These are phyloP conservation scores for Agelas oroides DNA, from an alignment of 37 sponge, comb jelly and placozoan genomes.

Conservation along the genomic window DNA sequence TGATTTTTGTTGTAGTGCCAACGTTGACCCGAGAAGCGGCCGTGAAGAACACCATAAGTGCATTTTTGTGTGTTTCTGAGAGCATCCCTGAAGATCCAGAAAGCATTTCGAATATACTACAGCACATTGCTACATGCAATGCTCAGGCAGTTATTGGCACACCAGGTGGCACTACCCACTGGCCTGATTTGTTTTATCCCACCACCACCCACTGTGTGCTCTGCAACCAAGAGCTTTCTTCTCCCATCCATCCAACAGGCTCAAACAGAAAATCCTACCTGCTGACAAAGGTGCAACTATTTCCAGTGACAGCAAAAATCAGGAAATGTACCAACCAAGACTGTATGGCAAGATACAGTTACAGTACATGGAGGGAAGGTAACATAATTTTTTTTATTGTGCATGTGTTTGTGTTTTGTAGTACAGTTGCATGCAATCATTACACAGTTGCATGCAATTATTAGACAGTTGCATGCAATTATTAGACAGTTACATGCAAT, in stretches of 20 bases:
- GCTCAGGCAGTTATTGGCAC: not conserved
- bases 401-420: too few relatives aligned
- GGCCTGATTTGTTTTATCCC: not conserved
- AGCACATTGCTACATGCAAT: slow-evolving; percentile 8
- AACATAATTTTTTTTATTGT: not conserved
- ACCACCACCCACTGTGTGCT: slow-evolving; percentile 5
- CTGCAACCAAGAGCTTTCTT: slow-evolving; percentile 12
- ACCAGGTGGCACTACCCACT: not conserved
- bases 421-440: too few relatives aligned
- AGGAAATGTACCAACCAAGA: slow-evolving; percentile 4
- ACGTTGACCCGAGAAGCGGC: not conserved
- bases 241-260: not conserved
- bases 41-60: slow-evolving; percentile 6
- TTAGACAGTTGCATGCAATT: too few relatives aligned
- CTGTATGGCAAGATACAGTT: not conserved
- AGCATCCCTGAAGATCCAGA: not conserved
- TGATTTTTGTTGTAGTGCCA: not conserved
- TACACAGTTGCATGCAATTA: too few relatives aligned
- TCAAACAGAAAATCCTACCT: slow-evolving; percentile 1
- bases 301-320: not conserved
- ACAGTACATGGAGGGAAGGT: not conserved
- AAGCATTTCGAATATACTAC: not conserved
- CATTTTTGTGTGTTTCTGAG: not conserved
- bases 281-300: not conserved
- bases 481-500: too few relatives aligned